phyloP scores from a whole-genome alignment of 2,113 vertebrate genomes.

The human region GRCh38 chr2:22556501-22557000 shows the following conservation, averaged over 20 bases:
- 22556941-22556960: neutral
- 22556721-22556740: neutral
- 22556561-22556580: neutral
- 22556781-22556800: neutral
- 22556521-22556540: neutral
- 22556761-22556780: no score
- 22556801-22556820: neutral
- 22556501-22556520: neutral
- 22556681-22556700: neutral
- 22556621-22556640: neutral
- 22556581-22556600: neutral
- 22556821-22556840: rapidly evolving
- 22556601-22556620: neutral
- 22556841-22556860: neutral
- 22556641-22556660: neutral
- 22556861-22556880: neutral
- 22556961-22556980: neutral
- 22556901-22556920: neutral
- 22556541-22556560: neutral
- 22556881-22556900: neutral
- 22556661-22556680: neutral
- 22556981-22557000: neutral
- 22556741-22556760: neutral
- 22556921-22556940: neutral
- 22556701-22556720: neutral